phyloP scores from a whole-genome alignment of 2,797 vertebrate species.

The Squalus acanthias region DNA sequence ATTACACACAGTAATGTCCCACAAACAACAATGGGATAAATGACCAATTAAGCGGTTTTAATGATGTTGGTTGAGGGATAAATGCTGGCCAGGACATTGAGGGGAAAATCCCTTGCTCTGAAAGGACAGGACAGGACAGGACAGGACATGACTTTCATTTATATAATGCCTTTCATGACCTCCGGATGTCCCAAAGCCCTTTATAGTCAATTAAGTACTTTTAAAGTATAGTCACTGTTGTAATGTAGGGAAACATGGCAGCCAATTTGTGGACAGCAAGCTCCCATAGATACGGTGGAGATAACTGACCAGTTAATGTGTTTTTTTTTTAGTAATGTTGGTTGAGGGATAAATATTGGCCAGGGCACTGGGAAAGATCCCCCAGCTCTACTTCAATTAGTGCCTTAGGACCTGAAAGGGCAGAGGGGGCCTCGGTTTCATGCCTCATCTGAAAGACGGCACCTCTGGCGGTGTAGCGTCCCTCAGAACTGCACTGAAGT shows the following conservation, averaged over 20 bases:
- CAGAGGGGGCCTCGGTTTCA: too few species aligned
- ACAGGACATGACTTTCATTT: not conserved
- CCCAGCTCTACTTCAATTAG: too few species aligned
- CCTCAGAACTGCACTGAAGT: too few species aligned
- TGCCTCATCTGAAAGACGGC: too few species aligned
- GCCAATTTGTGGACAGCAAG: not conserved
- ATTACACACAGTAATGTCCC: not conserved
- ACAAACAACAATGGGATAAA: not conserved
- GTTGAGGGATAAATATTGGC: too few species aligned
- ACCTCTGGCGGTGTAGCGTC: too few species aligned
- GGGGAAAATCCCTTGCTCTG: not conserved
- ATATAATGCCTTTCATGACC: not conserved
- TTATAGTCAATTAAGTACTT: not conserved
- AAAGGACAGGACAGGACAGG: not conserved
- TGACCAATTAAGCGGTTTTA: not conserved
- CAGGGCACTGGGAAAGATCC: too few species aligned
- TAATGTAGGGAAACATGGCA: not conserved
- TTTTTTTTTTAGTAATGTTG: too few species aligned
- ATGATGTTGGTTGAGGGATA: not conserved
- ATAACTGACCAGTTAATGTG: too few species aligned
- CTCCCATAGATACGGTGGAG: too few species aligned
- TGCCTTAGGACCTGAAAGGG: too few species aligned
- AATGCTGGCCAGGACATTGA: not conserved
- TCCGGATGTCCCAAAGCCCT: not conserved
- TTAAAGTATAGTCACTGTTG: not conserved